Percentiles rank a stretch among this genome's conserved stretches.
Evolutionary conservation across 2,797 vertebrate species (phyloP).

Genomic region (Chaetodon trifasciatus): DNA sequence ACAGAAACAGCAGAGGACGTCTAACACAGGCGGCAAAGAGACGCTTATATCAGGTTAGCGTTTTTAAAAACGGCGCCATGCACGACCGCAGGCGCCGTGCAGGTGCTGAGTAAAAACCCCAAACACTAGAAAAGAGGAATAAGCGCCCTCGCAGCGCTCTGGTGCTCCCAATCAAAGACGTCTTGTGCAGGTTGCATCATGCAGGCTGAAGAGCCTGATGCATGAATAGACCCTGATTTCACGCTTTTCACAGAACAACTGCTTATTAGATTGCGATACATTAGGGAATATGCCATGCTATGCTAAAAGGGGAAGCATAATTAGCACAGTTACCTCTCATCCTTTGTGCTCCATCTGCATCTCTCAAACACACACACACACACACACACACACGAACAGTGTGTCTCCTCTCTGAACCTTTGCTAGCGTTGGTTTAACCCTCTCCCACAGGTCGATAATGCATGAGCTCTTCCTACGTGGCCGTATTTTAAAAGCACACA

Average conservation of each 20-base stretch:
- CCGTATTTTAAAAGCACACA: conserved; percentile 14
- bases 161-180: background rate
- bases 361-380: background rate
- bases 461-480: background rate
- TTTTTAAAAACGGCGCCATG: background rate
- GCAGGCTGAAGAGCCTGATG: background rate
- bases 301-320: conserved; percentile 20
- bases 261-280: conserved; percentile 24
- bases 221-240: conserved; percentile 55
- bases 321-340: conserved; percentile 32
- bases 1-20: too few relatives aligned
- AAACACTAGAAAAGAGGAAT: background rate
- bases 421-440: background rate
- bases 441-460: background rate
- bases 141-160: background rate
- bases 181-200: conserved; percentile 24
- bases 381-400: background rate
- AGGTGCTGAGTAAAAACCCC: background rate
- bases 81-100: background rate
- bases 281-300: background rate
- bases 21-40: too few relatives aligned
- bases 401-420: background rate
- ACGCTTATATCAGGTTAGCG: too few relatives aligned
- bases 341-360: conserved; percentile 18
- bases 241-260: conserved; percentile 33